Evolutionary conservation across 2,113 vertebrate genomes (phyloP).

Genomic region (Galemys pyrenaicus): DNA sequence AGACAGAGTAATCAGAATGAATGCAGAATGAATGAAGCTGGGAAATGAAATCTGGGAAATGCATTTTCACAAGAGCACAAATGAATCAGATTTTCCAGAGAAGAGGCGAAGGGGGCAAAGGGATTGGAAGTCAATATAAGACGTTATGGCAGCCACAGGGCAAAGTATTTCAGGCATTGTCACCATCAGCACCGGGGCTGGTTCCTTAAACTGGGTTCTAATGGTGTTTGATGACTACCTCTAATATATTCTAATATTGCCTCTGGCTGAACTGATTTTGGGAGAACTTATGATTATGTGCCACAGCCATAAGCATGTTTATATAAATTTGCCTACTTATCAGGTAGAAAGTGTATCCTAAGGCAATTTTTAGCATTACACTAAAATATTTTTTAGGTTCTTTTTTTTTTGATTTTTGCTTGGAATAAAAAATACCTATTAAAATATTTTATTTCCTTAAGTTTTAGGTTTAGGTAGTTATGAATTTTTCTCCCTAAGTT

Average conservation of each 20-base stretch:
- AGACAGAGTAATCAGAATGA: background rate
- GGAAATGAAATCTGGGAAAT: constrained; percentile 51
- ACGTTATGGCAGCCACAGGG: background rate
- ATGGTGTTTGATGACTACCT: background rate
- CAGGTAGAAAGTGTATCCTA: background rate
- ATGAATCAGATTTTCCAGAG: background rate
- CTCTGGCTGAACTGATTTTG: background rate
- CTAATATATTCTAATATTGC: constrained; percentile 6
- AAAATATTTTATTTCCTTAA: background rate
- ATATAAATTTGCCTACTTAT: background rate
- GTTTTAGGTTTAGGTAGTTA: background rate
- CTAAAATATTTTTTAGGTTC: constrained; percentile 24
- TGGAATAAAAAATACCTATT: constrained; percentile 11
- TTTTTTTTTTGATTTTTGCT: background rate
- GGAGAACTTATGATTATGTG: background rate
- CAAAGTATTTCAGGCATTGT: background rate
- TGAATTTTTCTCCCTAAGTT: background rate
- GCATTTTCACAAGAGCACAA: background rate
- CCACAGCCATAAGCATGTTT: constrained; percentile 28
- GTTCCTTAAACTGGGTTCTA: background rate
- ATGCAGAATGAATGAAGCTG: background rate
- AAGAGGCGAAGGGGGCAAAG: background rate
- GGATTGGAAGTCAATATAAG: background rate
- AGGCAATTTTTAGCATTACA: constrained; percentile 24
- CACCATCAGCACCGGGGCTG: background rate